Evolutionary conservation across 1,140 invertebrate species (phyloP).

Genomic region (Heterodera schachtii): DNA sequence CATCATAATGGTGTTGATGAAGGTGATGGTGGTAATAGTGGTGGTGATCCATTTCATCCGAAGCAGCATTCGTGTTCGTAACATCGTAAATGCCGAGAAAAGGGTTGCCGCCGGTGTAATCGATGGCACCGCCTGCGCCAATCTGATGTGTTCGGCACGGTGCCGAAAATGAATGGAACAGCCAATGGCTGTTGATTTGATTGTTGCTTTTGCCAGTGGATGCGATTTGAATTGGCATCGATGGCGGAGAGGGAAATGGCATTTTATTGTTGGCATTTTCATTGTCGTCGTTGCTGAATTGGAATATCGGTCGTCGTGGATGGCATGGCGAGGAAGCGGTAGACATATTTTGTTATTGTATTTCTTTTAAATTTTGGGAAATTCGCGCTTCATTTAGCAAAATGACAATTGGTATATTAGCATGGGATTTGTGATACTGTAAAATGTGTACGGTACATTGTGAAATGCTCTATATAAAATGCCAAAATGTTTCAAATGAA

Average conservation of each 20-base stretch:
- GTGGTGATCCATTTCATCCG: too few relatives aligned
- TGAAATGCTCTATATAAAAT: too few relatives aligned
- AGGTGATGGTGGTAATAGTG: neutral
- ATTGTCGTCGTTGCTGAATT: neutral
- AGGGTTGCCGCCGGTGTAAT: too few relatives aligned
- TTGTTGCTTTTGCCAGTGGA: neutral
- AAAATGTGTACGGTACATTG: too few relatives aligned
- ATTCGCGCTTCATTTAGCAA: neutral
- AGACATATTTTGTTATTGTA: neutral
- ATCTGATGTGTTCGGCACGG: slow-evolving; percentile 9
- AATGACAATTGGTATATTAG: neutral
- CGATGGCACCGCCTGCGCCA: neutral
- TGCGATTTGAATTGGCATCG: neutral
- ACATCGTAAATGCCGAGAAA: too few relatives aligned
- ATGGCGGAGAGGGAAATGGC: too few relatives aligned
- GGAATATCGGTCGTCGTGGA: neutral
- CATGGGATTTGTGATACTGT: too few relatives aligned
- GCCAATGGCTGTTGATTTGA: neutral
- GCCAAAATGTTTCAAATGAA: too few relatives aligned
- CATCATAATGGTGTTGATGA: neutral
- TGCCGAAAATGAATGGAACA: slow-evolving; percentile 8
- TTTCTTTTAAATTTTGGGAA: neutral
- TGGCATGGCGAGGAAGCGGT: neutral
- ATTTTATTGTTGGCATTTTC: too few relatives aligned
- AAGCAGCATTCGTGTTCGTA: too few relatives aligned